Base-by-base conservation (phyloP, 1,140 invertebrate species). In the Heterodera schachtii region DNA sequence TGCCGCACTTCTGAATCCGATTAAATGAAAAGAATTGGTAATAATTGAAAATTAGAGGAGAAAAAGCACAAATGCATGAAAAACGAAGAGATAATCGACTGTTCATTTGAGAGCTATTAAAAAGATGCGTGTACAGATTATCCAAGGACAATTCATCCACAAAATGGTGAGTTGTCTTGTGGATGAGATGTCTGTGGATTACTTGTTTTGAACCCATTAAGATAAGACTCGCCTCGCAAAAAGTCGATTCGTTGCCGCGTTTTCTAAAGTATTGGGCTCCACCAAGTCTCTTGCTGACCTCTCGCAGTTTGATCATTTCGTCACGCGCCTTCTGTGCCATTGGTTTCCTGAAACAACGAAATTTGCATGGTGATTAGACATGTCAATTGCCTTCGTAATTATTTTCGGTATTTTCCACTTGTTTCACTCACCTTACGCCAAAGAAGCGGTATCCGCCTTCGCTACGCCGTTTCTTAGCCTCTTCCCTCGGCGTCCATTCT, bases 251-350 rank as follows among this genome's bases (percentile, higher is more conserved):
- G 43, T 75, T 85, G 71, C 73, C 83, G 66, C 84, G 83, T 71
- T 89, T 87, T 75, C 90, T 90, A 75, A 88, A 90, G 66, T 90
- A 89, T 73, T 84, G 84, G 11, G 89, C 85, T 4, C 88, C 88
- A 3, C 88, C 88, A 19, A 89, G 70, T 3, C 85, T 71, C 83
- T 90, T 87, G 47, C 79, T 71, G 19, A 66, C 57, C 75, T 87
- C 86, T 6, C 86, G 75, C 43, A 89, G 64, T 70, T 87, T 89
- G 16, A 85, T 83, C 86, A 87, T 89, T 44, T 85, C 86, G 16
- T 78, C 79, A n/a, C 78, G 74, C 43, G 85, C 81, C n/a, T 82
- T 78, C 52, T 81, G 66, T 13, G 87, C 84, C 49, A 79, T 83
- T 9, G 79, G 86, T 47, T 77, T 79, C 41, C 80, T 86, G 52